Conservation (phyloP, 2,888 invertebrate species). For the Caenorhabditis sp. region DNA sequence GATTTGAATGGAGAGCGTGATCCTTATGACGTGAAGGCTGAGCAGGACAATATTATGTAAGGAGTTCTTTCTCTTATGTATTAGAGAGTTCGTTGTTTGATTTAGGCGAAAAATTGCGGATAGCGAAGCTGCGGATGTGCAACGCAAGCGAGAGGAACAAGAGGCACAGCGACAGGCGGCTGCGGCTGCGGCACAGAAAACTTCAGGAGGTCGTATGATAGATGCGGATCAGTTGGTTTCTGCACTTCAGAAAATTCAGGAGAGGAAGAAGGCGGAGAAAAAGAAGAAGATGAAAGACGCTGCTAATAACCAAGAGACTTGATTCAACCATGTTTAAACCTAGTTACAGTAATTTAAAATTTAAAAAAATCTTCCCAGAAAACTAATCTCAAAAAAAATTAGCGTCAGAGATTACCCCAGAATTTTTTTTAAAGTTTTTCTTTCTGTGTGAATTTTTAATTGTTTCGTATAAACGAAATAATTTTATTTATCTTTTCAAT, state of each 20-base stretch:
- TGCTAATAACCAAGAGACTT: not conserved
- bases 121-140: not conserved
- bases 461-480: no score
- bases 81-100: not conserved
- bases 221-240: constrained; percentile 48
- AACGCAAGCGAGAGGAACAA: not conserved
- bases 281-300: constrained; percentile 30
- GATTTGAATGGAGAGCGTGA: constrained; percentile 31
- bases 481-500: no score
- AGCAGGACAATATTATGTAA: constrained; percentile 31
- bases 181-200: no score
- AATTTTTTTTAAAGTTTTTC: no score
- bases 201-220: constrained; percentile 32
- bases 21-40: constrained; percentile 35
- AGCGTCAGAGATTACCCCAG: no score
- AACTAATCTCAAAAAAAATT: no score
- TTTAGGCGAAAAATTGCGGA: not conserved
- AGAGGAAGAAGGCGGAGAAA: constrained; percentile 41
- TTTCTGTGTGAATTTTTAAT: no score
- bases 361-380: no score
- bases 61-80: no score
- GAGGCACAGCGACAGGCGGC: no score
- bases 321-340: no score
- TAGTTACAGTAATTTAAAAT: no score
- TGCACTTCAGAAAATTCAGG: constrained; percentile 37